These are phyloP conservation scores for Phrynocephalus vlangalii DNA, from an alignment of 2,797 vertebrate genomes.

Conservation along the genomic window DNA sequence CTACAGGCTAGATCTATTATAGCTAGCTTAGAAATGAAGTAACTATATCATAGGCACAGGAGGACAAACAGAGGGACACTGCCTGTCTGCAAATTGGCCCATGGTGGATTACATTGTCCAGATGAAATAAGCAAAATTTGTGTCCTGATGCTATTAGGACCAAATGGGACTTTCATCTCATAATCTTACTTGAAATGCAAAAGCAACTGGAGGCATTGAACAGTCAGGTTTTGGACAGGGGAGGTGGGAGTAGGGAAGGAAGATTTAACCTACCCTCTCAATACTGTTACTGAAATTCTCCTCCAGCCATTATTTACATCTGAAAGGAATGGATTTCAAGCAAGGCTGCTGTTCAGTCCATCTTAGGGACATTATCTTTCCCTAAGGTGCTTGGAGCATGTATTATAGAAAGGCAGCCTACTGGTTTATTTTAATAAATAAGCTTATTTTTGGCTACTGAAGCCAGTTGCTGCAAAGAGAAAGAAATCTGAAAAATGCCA, in stretches of 20 bases:
- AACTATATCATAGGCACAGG: conserved; percentile 29
- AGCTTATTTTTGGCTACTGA: background rate
- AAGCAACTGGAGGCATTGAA: background rate
- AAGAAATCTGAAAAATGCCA: background rate
- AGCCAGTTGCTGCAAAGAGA: background rate
- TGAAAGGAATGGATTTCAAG: too few species aligned
- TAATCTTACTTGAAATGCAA: background rate
- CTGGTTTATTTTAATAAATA: background rate
- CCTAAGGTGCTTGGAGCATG: background rate
- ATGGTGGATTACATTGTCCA: background rate
- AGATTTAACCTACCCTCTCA: background rate
- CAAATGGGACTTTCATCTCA: background rate
- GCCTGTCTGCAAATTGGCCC: background rate
- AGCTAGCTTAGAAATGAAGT: conserved; percentile 36
- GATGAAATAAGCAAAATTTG: conserved; percentile 6
- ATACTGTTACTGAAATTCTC: background rate
- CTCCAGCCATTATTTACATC: background rate
- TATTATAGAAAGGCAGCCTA: background rate
- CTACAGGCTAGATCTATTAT: background rate
- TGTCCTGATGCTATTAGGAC: background rate
- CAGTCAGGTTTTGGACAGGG: background rate
- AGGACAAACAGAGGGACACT: background rate
- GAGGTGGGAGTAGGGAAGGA: too few species aligned
- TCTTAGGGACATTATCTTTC: background rate
- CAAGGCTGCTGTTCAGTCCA: background rate